A percentile compares a stretch with the other conserved stretches of the same genome.
Evolutionary conservation across 2,113 vertebrate genomes (phyloP).

Genomic region (Chionodraco myersi): DNA sequence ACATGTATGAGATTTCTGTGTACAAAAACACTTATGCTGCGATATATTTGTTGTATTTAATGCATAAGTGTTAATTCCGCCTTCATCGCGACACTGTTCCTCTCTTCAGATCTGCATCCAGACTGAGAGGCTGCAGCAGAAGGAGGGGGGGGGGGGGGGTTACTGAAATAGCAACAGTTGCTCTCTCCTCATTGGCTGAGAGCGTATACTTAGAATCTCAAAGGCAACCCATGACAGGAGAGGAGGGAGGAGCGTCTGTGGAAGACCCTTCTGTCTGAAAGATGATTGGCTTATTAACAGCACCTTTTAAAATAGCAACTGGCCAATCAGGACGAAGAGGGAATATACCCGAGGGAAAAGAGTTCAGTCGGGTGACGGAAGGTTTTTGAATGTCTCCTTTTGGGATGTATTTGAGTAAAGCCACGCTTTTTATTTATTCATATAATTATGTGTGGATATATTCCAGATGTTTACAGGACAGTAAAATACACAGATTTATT

Average conservation of each 20-base stretch:
- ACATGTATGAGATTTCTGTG: background rate
- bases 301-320: slow-evolving; percentile 28
- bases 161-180: slow-evolving; percentile 73
- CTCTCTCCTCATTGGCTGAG: slow-evolving; percentile 61
- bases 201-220: slow-evolving; percentile 16
- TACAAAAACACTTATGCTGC: no score
- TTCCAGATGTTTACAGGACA: background rate
- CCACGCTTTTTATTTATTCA: background rate
- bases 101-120: background rate
- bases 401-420: background rate
- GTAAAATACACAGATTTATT: background rate
- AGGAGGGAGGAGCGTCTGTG: background rate
- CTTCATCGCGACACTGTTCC: background rate
- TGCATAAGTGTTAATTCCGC: background rate
- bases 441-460: background rate
- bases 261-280: slow-evolving; percentile 2
- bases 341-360: background rate
- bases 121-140: slow-evolving; percentile 40
- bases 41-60: background rate
- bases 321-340: slow-evolving; percentile 4
- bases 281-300: slow-evolving; percentile 11
- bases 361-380: slow-evolving; percentile 3
- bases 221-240: slow-evolving; percentile 48
- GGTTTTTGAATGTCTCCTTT: background rate
- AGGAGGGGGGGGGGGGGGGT: background rate